A percentile compares a stretch with the other conserved stretches of the same genome.
These are phyloP conservation scores for Galeruca laticollis DNA, from an alignment of 2,888 invertebrate species.

Conservation along the genomic window DNA sequence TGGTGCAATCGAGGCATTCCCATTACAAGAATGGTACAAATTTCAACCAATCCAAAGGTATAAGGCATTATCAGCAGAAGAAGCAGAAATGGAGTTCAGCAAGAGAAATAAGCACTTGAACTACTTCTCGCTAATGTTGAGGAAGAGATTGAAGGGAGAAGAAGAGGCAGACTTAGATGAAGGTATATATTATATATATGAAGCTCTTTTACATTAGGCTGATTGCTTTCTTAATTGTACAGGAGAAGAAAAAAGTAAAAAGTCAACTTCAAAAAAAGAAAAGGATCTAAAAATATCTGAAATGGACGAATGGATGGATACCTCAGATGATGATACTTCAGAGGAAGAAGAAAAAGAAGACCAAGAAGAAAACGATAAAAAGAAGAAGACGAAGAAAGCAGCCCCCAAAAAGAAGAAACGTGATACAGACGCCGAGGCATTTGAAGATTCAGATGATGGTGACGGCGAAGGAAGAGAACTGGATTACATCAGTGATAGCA, in stretches of 20 bases:
- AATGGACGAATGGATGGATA: slow-evolving; percentile 93
- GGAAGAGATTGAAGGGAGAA: slow-evolving; percentile 79
- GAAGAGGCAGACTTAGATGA: slow-evolving; percentile 60
- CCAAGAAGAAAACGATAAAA: slow-evolving; percentile 71
- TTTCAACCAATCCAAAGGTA: slow-evolving; percentile 91
- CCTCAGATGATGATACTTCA: slow-evolving; percentile 80
- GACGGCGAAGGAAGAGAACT: slow-evolving; percentile 95
- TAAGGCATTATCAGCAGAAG: slow-evolving; percentile 95
- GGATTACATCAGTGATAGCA: slow-evolving; percentile 90
- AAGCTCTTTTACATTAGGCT: no score
- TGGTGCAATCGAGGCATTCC: slow-evolving; percentile 95
- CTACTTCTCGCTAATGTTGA: slow-evolving; percentile 94
- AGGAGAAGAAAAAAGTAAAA: slow-evolving; percentile 53
- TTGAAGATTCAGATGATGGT: slow-evolving; percentile 97
- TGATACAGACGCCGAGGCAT: slow-evolving; percentile 88
- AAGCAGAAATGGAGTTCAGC: slow-evolving; percentile 97
- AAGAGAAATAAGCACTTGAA: slow-evolving; percentile 96
- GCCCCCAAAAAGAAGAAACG: slow-evolving; percentile 74
- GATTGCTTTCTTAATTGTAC: neutral
- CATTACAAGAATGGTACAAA: slow-evolving; percentile 96
- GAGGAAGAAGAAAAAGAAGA: slow-evolving; percentile 77
- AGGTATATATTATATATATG: slow-evolving; percentile 29
- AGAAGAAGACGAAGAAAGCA: slow-evolving; percentile 72
- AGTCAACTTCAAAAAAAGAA: slow-evolving; percentile 53
- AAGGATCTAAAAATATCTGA: slow-evolving; percentile 88